Evolutionary conservation across 2,797 vertebrate genomes (phyloP).

Genomic region (Enteromius afrohamiltoni): DNA sequence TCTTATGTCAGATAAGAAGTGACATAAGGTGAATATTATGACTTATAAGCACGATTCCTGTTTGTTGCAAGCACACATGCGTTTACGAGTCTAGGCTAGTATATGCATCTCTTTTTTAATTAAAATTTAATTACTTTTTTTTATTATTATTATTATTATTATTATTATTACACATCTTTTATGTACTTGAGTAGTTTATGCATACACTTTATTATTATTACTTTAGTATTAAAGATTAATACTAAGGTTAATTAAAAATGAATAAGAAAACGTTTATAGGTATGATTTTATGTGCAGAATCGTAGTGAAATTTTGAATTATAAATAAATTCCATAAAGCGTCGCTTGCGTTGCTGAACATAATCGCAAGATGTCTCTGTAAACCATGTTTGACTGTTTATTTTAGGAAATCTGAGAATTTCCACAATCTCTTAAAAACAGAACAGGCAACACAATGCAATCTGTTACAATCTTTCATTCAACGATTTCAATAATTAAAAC

Average conservation of each 20-base stretch:
- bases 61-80: not conserved
- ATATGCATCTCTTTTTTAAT: not conserved
- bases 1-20: not conserved
- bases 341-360: not conserved
- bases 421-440: not conserved
- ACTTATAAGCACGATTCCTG: not conserved
- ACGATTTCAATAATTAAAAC: not conserved
- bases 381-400: conserved; percentile 23
- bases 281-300: not conserved
- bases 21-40: conserved; percentile 11
- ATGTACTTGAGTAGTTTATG: too few relatives aligned
- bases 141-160: too few relatives aligned
- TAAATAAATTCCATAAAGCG: not conserved
- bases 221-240: not conserved
- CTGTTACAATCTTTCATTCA: not conserved
- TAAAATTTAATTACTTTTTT: too few relatives aligned
- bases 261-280: not conserved
- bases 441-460: not conserved
- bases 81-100: not conserved
- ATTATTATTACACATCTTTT: not conserved
- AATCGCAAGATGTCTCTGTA: conserved; percentile 39
- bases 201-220: too few relatives aligned
- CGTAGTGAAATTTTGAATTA: not conserved
- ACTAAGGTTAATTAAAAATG: not conserved
- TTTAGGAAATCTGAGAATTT: not conserved